Percentiles rank a stretch among this genome's conserved stretches.
Conservation (phyloP, 1,140 invertebrate species). For the Neodiprion pinetum region DNA sequence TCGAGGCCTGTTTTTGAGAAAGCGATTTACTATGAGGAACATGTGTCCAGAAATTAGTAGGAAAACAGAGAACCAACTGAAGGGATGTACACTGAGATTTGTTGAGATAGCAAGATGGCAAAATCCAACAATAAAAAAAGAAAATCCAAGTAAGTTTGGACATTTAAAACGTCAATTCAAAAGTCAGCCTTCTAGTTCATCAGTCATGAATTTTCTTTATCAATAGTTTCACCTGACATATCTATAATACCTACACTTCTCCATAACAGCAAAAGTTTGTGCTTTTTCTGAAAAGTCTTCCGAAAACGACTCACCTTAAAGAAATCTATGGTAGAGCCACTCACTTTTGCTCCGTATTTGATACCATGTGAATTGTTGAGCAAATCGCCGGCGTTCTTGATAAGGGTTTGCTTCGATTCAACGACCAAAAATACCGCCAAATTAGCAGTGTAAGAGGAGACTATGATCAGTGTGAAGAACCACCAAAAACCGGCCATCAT, state of each 20-base stretch:
- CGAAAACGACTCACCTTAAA: constrained; percentile 72
- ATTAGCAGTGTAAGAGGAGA: constrained; percentile 96
- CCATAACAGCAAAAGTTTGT: too few relatives aligned
- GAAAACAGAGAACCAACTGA: too few relatives aligned
- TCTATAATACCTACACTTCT: too few relatives aligned
- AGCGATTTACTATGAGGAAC: constrained; percentile 20
- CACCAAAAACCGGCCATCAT: constrained; percentile 87
- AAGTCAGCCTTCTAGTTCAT: too few relatives aligned
- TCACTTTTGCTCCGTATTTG: constrained; percentile 83
- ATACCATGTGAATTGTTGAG: constrained; percentile 76
- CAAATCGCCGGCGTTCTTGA: constrained; percentile 86
- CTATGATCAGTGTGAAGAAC: constrained; percentile 95
- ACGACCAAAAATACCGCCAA: constrained; percentile 94
- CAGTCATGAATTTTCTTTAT: too few relatives aligned
- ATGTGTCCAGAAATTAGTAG: too few relatives aligned
- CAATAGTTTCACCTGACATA: too few relatives aligned
- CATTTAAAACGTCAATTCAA: too few relatives aligned
- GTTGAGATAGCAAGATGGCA: too few relatives aligned
- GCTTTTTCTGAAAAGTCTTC: too few relatives aligned
- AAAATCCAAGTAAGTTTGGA: neutral
- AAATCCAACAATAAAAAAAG: too few relatives aligned
- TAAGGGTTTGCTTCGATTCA: constrained; percentile 81
- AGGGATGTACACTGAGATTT: too few relatives aligned
- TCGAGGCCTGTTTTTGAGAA: constrained; percentile 62
- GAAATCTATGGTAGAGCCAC: constrained; percentile 84